Percentiles rank a stretch among this genome's conserved stretches.
phyloP scores from a whole-genome alignment of 2,113 vertebrate species.

The Xenus cinereus region DNA sequence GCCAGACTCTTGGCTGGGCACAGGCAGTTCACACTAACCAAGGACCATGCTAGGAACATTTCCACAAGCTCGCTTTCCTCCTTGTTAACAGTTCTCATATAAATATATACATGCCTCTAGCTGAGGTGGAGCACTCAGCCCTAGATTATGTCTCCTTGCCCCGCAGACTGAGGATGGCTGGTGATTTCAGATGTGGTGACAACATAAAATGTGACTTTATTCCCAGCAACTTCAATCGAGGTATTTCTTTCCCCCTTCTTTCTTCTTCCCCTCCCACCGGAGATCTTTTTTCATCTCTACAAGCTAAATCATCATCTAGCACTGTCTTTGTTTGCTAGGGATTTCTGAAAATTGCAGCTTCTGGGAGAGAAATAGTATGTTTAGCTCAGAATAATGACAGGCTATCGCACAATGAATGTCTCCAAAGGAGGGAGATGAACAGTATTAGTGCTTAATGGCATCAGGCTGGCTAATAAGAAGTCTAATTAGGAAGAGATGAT shows the following conservation, averaged over 20 bases:
- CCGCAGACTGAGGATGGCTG: not conserved
- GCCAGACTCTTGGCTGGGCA: not conserved
- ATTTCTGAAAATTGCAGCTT: conserved; percentile 56
- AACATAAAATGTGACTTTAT: not conserved
- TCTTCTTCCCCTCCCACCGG: not conserved
- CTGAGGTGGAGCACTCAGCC: not conserved
- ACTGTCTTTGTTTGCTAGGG: conserved; percentile 41
- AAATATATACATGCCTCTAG: not conserved
- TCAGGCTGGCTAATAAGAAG: conserved; percentile 16
- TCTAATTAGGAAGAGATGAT: conserved; percentile 25
- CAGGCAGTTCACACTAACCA: not conserved
- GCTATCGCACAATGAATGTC: not conserved
- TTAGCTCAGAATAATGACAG: conserved; percentile 52
- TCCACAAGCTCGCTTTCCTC: not conserved
- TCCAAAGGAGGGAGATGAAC: conserved; percentile 40
- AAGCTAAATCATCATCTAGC: not conserved
- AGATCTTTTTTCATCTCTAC: conserved; percentile 6
- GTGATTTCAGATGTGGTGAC: not conserved
- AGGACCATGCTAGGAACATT: not conserved
- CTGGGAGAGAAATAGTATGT: conserved; percentile 54
- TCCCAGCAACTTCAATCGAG: not conserved
- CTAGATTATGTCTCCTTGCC: not conserved
- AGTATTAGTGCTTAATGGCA: conserved; percentile 26
- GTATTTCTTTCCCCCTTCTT: not conserved
- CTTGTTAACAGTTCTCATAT: not conserved